Conservation (phyloP, 2,797 vertebrate genomes). For the Pangasius krempfi region DNA sequence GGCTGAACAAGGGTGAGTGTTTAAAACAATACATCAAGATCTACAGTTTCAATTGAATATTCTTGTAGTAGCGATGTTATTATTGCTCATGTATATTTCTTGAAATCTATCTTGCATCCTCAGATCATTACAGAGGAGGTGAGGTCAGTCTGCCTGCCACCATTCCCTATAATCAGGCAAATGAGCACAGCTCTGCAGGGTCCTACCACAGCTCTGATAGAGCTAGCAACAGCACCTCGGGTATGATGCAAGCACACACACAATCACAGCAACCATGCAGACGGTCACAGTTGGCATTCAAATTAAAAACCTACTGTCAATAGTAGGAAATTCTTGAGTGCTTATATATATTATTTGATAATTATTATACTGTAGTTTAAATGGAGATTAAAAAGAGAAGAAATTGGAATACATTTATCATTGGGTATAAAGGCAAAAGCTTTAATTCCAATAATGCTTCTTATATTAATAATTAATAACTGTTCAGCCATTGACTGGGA, state of each 20-base stretch:
- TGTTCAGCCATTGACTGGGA: background rate
- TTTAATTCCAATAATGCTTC: background rate
- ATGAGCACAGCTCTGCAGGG: constrained; percentile 91
- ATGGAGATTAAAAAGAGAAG: background rate
- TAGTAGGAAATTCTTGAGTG: background rate
- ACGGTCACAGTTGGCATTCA: background rate
- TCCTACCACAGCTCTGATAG: constrained; percentile 97
- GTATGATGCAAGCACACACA: constrained; percentile 66
- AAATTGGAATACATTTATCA: background rate
- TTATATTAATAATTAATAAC: constrained; percentile 14
- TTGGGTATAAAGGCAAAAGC: background rate
- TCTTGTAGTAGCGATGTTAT: background rate
- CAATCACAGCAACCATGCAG: constrained; percentile 11
- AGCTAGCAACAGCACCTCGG: constrained; percentile 91
- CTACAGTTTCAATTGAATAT: background rate
- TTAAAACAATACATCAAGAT: background rate
- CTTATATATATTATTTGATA: background rate
- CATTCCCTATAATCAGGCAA: constrained; percentile 94
- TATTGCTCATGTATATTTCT: background rate
- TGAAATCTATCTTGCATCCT: constrained; percentile 1
- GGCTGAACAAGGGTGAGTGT: constrained; percentile 96
- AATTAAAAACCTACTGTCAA: background rate
- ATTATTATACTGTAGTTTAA: background rate
- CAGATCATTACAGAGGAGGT: constrained; percentile 91
- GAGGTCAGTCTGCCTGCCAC: constrained; percentile 86